Percentiles rank a stretch among this genome's conserved stretches.
These are phyloP conservation scores for Sarcophaga caerulescens DNA, from an alignment of 2,888 invertebrate species.

Conservation along the genomic window DNA sequence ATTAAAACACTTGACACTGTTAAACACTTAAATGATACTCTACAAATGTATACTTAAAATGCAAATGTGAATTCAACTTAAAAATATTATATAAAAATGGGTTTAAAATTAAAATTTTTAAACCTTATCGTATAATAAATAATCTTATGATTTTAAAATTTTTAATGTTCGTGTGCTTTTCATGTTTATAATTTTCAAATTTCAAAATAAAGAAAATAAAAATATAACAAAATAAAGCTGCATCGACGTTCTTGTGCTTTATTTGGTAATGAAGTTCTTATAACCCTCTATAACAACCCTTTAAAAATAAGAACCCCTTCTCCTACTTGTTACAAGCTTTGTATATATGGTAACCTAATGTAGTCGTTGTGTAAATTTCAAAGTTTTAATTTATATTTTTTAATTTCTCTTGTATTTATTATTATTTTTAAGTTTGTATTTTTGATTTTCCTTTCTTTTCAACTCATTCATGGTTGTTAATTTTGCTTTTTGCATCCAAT, in stretches of 20 bases:
- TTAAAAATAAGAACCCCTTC: neutral
- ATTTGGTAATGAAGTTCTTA: constrained; percentile 38
- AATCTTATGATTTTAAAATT: neutral
- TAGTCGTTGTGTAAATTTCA: constrained; percentile 48
- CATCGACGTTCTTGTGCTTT: constrained; percentile 52
- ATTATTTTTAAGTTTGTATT: constrained; percentile 11
- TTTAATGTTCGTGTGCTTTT: constrained; percentile 37
- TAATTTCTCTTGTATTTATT: neutral
- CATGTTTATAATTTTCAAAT: constrained; percentile 45
- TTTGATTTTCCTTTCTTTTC: neutral
- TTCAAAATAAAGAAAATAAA: neutral
- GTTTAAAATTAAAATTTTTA: neutral
- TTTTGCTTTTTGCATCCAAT: constrained; percentile 43
- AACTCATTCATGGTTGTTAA: neutral
- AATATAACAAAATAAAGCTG: neutral
- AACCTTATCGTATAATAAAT: neutral
- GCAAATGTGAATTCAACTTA: constrained; percentile 48
- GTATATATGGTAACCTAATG: constrained; percentile 43
- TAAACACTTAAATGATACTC: constrained; percentile 42
- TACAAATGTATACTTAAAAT: constrained; percentile 30
- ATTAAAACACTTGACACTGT: neutral
- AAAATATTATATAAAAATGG: neutral
- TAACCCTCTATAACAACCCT: neutral
- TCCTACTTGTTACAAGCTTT: constrained; percentile 1
- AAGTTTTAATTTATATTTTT: neutral